phyloP scores from a whole-genome alignment of 2,888 invertebrate genomes.

The Papilio demoleus region DNA sequence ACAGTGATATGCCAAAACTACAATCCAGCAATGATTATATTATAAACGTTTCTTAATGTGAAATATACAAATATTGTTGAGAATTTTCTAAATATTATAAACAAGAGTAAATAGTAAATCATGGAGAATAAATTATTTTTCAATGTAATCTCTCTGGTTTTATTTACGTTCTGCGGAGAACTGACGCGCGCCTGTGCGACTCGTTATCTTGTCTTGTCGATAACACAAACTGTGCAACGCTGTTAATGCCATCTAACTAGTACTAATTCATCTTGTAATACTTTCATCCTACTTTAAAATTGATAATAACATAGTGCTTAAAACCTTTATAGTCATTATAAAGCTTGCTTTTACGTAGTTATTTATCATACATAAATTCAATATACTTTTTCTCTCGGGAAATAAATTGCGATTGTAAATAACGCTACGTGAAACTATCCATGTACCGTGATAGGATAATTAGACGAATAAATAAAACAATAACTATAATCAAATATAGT shows the following conservation, averaged over 20 bases:
- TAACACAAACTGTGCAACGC: neutral
- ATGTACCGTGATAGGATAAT: neutral
- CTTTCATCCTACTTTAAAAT: neutral
- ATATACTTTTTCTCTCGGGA: neutral
- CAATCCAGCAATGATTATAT: slow-evolving; percentile 79
- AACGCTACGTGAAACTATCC: slow-evolving; percentile 15
- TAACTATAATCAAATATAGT: slow-evolving; percentile 42
- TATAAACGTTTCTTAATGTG: slow-evolving; percentile 79
- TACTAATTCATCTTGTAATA: slow-evolving; percentile 7
- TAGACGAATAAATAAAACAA: slow-evolving; percentile 47
- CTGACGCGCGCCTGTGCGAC: slow-evolving; percentile 2
- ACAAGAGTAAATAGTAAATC: slow-evolving; percentile 77
- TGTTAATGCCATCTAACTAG: slow-evolving; percentile 6
- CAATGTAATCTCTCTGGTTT: slow-evolving; percentile 70
- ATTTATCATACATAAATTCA: neutral
- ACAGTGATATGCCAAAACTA: slow-evolving; percentile 81
- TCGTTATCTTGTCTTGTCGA: slow-evolving; percentile 22
- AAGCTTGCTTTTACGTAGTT: neutral
- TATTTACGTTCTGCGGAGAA: slow-evolving; percentile 50
- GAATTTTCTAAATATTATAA: slow-evolving; percentile 81
- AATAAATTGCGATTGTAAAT: neutral
- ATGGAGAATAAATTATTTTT: slow-evolving; percentile 82
- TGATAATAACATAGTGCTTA: neutral
- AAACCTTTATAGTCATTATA: neutral
- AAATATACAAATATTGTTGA: slow-evolving; percentile 82